phyloP scores from a whole-genome alignment of 2,113 vertebrate species.

The Microcebus ravelobensis region DNA sequence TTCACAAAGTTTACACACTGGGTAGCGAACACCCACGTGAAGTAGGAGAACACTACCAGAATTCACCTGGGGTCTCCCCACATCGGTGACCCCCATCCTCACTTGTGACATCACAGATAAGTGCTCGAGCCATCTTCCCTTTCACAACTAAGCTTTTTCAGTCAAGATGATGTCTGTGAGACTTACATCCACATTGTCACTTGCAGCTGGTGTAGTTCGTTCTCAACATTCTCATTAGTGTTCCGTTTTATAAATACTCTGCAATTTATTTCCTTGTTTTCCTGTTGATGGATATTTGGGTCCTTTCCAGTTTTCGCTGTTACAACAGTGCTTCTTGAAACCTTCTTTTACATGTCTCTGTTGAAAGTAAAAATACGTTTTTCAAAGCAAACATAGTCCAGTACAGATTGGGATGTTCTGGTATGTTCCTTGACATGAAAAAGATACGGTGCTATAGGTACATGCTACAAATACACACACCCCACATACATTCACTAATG shows the following conservation, averaged over 20 bases:
- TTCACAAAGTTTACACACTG: not conserved
- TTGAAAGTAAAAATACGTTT: not conserved
- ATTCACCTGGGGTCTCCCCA: too few species aligned
- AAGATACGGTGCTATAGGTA: not conserved
- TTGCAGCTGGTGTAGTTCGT: not conserved
- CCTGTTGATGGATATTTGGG: not conserved
- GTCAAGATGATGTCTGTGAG: fast-evolving
- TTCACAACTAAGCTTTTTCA: fast-evolving
- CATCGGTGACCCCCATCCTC: too few species aligned
- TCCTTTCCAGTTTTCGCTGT: not conserved
- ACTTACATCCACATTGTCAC: fast-evolving
- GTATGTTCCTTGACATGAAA: not conserved
- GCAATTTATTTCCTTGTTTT: not conserved
- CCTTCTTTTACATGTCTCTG: not conserved
- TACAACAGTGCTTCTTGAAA: not conserved
- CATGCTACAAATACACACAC: not conserved
- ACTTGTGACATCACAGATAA: not conserved
- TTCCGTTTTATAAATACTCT: not conserved
- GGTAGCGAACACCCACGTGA: not conserved
- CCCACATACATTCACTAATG: too few species aligned
- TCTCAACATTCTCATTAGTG: not conserved
- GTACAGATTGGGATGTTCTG: fast-evolving
- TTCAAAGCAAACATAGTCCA: not conserved
- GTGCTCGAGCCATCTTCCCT: fast-evolving
- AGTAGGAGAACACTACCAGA: fast-evolving